Evolutionary conservation across 2,888 invertebrate genomes (phyloP).

Genomic region (Mechanitis mazaeus): DNA sequence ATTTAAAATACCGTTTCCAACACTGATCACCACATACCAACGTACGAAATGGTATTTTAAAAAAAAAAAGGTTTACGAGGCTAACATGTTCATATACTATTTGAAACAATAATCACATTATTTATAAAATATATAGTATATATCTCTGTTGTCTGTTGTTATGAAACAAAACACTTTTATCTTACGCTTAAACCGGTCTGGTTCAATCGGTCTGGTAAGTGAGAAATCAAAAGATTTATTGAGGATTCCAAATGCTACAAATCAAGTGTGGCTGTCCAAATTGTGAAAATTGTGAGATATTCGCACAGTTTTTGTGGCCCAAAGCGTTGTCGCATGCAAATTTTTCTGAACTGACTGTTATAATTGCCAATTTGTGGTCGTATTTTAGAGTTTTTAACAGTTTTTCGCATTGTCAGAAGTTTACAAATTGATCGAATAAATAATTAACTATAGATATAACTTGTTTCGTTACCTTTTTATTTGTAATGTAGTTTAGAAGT

Average conservation of each 20-base stretch:
- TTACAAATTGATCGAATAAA: neutral
- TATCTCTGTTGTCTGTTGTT: neutral
- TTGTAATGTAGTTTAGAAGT: too few species aligned
- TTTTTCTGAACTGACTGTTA: conserved; percentile 31
- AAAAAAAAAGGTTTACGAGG: too few species aligned
- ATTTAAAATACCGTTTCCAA: too few species aligned
- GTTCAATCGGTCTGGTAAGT: conserved; percentile 26
- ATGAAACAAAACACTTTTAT: conserved; percentile 28
- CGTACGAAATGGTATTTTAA: too few species aligned
- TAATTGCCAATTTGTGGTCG: conserved; percentile 30
- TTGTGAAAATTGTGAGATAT: conserved; percentile 51
- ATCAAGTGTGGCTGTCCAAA: conserved; percentile 60
- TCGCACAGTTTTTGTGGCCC: conserved; percentile 44
- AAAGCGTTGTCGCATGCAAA: conserved; percentile 41
- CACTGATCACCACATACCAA: too few species aligned
- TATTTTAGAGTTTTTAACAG: conserved; percentile 2
- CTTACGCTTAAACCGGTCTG: conserved; percentile 34
- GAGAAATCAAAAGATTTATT: conserved; percentile 54
- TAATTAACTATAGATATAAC: neutral
- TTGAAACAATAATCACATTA: neutral
- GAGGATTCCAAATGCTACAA: conserved; percentile 57
- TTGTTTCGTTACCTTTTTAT: too few species aligned
- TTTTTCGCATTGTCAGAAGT: conserved; percentile 2
- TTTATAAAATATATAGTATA: neutral
- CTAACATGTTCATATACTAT: too few species aligned